phyloP scores from a whole-genome alignment of 2,888 invertebrate species.

The Caradrina clavipalpis region DNA sequence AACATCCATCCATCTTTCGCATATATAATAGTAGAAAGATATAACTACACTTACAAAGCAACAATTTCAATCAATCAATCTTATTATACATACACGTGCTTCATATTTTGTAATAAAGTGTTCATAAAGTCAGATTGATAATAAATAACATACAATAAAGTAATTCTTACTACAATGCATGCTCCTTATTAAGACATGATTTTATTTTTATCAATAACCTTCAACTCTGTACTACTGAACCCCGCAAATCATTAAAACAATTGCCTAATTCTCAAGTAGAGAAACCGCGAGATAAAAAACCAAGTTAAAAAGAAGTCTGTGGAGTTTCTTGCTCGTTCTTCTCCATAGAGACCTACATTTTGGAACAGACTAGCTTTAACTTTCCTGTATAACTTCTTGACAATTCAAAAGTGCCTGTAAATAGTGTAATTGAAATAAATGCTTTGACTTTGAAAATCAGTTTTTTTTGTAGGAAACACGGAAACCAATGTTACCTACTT shows the following conservation, averaged over 20 bases:
- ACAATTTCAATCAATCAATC: neutral
- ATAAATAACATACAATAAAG: conserved; percentile 3
- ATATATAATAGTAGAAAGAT: no score
- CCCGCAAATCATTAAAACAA: neutral
- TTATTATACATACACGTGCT: conserved; percentile 30
- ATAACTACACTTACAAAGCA: conserved; percentile 3
- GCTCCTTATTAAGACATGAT: neutral
- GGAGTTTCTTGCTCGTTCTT: no score
- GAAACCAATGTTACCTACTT: no score
- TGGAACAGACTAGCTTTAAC: no score
- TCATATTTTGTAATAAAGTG: neutral
- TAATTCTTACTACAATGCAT: conserved; percentile 4
- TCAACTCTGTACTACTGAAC: conserved; percentile 8
- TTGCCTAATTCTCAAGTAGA: conserved; percentile 8
- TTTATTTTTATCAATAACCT: conserved; percentile 11
- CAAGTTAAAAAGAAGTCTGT: no score
- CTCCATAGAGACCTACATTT: no score
- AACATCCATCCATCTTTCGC: no score
- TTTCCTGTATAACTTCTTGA: no score
- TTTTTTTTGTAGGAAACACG: no score
- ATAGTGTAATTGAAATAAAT: no score
- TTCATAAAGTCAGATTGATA: neutral
- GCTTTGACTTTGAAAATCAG: no score
- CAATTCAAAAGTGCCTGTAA: no score
- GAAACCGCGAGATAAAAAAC: neutral